Evolutionary conservation across 1,140 invertebrate genomes (phyloP).

Genomic region (Neodiprion fabricii): DNA sequence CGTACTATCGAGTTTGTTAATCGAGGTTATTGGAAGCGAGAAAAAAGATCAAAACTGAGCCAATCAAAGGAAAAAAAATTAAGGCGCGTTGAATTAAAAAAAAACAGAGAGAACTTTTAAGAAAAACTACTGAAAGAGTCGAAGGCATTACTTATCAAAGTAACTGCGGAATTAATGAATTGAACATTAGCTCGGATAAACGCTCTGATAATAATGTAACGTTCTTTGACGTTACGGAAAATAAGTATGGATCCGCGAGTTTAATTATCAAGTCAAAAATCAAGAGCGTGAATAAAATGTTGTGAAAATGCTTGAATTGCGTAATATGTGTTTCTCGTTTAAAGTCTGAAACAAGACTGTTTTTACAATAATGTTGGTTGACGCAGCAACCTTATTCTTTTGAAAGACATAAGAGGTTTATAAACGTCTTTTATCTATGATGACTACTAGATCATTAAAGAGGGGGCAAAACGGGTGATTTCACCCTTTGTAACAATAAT

Average conservation of each 20-base stretch:
- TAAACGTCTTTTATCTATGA: too few relatives aligned
- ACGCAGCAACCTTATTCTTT: too few relatives aligned
- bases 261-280: too few relatives aligned
- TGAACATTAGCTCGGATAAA: constrained; percentile 9
- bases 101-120: constrained; percentile 19
- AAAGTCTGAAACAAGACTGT: neutral
- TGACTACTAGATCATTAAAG: too few relatives aligned
- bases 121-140: constrained; percentile 14
- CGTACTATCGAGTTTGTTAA: constrained; percentile 11
- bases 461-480: too few relatives aligned
- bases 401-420: too few relatives aligned
- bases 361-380: too few relatives aligned
- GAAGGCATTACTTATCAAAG: constrained; percentile 19
- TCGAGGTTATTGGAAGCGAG: constrained; percentile 9
- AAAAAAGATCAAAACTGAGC: constrained; percentile 14
- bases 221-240: too few relatives aligned
- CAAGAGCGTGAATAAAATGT: too few relatives aligned
- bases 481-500: neutral
- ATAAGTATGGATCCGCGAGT: too few relatives aligned
- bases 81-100: constrained; percentile 16
- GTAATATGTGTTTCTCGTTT: too few relatives aligned
- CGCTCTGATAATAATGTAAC: constrained; percentile 15
- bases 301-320: too few relatives aligned
- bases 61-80: constrained; percentile 16
- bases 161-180: constrained; percentile 7